Percentiles rank a stretch among this genome's conserved stretches.
Evolutionary conservation across 1,140 invertebrate genomes (phyloP).

Genomic region (roundworm (Caenorhabditis elegans)): DNA sequence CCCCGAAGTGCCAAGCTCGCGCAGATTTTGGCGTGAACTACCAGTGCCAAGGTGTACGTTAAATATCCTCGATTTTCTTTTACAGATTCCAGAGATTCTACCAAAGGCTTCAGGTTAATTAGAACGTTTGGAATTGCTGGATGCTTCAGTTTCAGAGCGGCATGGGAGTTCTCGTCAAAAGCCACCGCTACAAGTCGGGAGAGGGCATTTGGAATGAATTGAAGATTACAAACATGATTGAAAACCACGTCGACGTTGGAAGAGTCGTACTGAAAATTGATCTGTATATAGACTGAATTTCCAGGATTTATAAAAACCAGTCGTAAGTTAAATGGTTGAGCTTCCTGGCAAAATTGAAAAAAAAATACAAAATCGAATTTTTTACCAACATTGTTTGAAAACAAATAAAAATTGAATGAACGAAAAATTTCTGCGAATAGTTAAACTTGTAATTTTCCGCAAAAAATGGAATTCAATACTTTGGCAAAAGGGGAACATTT

Average conservation of each 20-base stretch:
- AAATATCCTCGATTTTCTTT: background rate
- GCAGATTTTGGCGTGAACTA: constrained; percentile 2
- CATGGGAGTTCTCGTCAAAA: background rate
- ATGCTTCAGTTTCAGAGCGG: background rate
- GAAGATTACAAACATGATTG: background rate
- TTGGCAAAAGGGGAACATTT: too few species aligned
- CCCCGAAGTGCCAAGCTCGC: background rate
- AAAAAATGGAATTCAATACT: too few species aligned
- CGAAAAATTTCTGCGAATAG: too few species aligned
- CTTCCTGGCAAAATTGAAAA: too few species aligned
- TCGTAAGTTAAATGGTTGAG: too few species aligned
- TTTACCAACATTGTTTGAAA: too few species aligned
- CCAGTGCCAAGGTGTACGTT: background rate
- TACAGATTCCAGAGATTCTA: background rate
- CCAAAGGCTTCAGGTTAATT: background rate
- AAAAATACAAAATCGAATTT: too few species aligned
- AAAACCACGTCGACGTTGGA: background rate
- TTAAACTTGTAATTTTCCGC: too few species aligned
- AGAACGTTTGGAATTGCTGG: background rate
- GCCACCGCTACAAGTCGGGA: background rate
- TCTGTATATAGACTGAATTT: too few species aligned
- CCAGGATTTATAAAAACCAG: too few species aligned
- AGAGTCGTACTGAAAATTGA: constrained; percentile 6
- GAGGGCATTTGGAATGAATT: constrained; percentile 2
- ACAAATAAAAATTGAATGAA: too few species aligned